Percentiles rank a stretch among this genome's conserved stretches.
Conservation (phyloP, 1,140 invertebrate genomes). For the Fopius arisanus region DNA sequence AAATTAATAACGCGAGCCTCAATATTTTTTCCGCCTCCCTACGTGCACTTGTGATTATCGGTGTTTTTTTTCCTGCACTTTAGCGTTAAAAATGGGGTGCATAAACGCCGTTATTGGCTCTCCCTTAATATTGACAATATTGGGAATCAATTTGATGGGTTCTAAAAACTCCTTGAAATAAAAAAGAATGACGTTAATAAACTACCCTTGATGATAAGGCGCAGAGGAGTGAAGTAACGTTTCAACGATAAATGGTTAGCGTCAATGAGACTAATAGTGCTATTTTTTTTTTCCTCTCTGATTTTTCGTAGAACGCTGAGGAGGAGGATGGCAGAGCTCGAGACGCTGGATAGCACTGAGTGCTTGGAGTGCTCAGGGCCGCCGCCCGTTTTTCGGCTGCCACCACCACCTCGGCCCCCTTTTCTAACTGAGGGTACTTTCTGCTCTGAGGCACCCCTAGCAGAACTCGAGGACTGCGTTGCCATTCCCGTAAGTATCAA, state of each 20-base stretch:
- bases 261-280: conserved; percentile 45
- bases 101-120: neutral
- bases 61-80: neutral
- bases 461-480: conserved; percentile 61
- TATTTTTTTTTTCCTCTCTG: conserved; percentile 35
- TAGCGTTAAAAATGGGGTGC: neutral
- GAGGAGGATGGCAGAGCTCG: conserved; percentile 63
- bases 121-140: neutral
- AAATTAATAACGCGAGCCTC: neutral
- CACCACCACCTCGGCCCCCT: conserved; percentile 61
- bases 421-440: conserved; percentile 60
- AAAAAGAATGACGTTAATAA: neutral
- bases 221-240: neutral
- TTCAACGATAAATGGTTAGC: conserved; percentile 17
- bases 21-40: neutral
- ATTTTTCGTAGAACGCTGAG: conserved; percentile 55
- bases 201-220: neutral
- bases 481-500: conserved; percentile 55
- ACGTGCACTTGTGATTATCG: neutral
- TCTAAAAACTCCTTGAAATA: neutral
- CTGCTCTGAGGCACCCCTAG: conserved; percentile 59
- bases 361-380: conserved; percentile 61
- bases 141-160: neutral
- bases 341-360: conserved; percentile 62
- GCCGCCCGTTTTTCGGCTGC: conserved; percentile 62